Conservation (phyloP, 2,113 vertebrate genomes). For the Hassar affinis region DNA sequence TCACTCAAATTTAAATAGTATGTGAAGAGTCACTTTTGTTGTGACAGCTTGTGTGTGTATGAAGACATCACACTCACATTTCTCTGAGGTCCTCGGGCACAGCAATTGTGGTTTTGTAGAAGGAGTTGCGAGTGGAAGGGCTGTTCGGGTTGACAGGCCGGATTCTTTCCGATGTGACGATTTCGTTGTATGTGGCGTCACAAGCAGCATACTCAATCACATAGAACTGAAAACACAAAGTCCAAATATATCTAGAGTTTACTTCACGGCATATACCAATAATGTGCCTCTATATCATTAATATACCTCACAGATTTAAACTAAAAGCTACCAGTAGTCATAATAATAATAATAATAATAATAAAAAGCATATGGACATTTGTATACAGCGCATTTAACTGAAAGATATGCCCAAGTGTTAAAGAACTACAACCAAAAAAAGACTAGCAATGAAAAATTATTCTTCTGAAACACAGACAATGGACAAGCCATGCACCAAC, state of each 20-base stretch:
- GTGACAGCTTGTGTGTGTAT: neutral
- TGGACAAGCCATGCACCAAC: neutral
- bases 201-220: constrained; percentile 91
- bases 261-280: neutral
- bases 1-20: neutral
- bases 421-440: neutral
- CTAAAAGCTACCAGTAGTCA: too few relatives aligned
- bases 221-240: constrained; percentile 76
- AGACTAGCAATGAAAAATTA: neutral
- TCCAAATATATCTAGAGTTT: neutral
- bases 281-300: neutral
- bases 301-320: neutral
- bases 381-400: neutral
- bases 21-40: neutral
- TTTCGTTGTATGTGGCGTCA: constrained; percentile 90
- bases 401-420: neutral
- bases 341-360: too few relatives aligned
- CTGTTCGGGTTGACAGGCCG: constrained; percentile 87
- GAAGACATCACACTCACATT: constrained; percentile 75
- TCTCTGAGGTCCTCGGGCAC: constrained; percentile 86
- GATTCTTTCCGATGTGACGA: constrained; percentile 87
- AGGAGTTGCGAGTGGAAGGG: constrained; percentile 79
- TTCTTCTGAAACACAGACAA: neutral
- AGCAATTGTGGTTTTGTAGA: constrained; percentile 83
- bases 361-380: neutral